phyloP scores from a whole-genome alignment of 2,113 vertebrate species.

The Menidia beryllina region DNA sequence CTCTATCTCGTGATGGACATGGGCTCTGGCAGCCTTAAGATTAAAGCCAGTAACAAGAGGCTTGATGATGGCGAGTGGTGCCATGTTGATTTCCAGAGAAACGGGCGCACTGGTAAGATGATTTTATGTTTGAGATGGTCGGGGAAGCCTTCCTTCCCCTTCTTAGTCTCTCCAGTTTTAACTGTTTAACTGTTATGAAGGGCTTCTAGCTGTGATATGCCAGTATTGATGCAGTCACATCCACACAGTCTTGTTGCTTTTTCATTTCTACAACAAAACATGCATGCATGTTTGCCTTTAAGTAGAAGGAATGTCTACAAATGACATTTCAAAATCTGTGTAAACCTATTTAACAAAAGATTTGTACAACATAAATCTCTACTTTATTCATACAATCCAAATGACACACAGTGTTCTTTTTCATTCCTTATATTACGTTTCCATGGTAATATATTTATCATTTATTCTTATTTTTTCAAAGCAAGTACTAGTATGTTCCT shows the following conservation, averaged over 20 bases:
- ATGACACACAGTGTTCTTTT: constrained; percentile 12
- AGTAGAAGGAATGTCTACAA: constrained; percentile 65
- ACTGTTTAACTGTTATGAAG: constrained; percentile 40
- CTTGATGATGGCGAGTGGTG: constrained; percentile 94
- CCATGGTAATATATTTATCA: background rate
- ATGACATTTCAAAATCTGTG: constrained; percentile 66
- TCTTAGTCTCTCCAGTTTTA: constrained; percentile 37
- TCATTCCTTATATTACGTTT: background rate
- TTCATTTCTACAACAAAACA: constrained; percentile 43
- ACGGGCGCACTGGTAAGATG: constrained; percentile 88
- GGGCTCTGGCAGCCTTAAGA: constrained; percentile 92
- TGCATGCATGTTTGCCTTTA: constrained; percentile 57
- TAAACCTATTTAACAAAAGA: constrained; percentile 62
- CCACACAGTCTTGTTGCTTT: constrained; percentile 26
- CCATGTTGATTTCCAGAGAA: constrained; percentile 94
- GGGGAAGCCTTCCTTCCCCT: constrained; percentile 35
- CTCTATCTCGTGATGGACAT: constrained; percentile 93
- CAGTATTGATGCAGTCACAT: constrained; percentile 42
- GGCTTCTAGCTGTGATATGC: constrained; percentile 62
- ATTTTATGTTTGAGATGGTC: constrained; percentile 24
- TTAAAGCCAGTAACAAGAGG: constrained; percentile 87
- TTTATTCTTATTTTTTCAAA: constrained; percentile 31
- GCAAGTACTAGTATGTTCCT: too few relatives aligned
- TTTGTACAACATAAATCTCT: constrained; percentile 52
- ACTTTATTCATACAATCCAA: constrained; percentile 27